These are phyloP conservation scores for Erpetoichthys calabaricus DNA, from an alignment of 2,797 vertebrate genomes.

Conservation along the genomic window DNA sequence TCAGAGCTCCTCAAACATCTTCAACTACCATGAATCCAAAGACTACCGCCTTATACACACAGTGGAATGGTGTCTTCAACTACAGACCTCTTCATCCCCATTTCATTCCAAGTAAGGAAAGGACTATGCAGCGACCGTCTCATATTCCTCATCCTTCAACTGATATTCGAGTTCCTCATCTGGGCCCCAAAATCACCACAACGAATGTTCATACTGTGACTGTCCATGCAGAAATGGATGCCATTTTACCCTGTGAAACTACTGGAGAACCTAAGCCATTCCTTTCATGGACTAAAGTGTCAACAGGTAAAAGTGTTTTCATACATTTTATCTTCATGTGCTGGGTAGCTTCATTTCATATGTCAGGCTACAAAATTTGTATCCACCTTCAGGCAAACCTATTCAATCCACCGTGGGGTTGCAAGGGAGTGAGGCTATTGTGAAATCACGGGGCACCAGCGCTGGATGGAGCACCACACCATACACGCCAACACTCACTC, in stretches of 20 bases:
- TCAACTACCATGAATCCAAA: constrained; percentile 8
- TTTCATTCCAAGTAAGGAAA: constrained; percentile 21
- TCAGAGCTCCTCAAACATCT: constrained; percentile 11
- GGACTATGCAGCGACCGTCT: constrained; percentile 19
- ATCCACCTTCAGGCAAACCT: no score
- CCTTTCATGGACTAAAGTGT: constrained; percentile 74
- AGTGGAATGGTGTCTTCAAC: constrained; percentile 18
- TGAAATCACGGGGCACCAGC: no score
- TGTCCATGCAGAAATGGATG: constrained; percentile 54
- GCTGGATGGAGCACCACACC: no score
- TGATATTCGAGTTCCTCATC: constrained; percentile 27
- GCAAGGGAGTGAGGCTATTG: no score
- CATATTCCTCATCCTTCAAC: constrained; percentile 26
- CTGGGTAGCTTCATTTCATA: no score
- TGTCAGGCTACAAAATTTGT: no score
- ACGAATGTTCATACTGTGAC: constrained; percentile 42
- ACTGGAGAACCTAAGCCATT: constrained; percentile 60
- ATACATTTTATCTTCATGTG: no score
- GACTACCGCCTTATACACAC: constrained; percentile 15
- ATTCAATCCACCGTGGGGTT: no score
- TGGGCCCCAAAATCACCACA: constrained; percentile 52
- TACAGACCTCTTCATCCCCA: constrained; percentile 15
- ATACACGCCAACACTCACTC: no score
- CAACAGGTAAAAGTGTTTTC: constrained; percentile 55
- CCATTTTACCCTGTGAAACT: constrained; percentile 60